Evolutionary conservation across 1,140 invertebrate species (phyloP), one percentile per base, ranked within the genome.

Genomic region (Lepeophtheirus salmonis): DNA sequence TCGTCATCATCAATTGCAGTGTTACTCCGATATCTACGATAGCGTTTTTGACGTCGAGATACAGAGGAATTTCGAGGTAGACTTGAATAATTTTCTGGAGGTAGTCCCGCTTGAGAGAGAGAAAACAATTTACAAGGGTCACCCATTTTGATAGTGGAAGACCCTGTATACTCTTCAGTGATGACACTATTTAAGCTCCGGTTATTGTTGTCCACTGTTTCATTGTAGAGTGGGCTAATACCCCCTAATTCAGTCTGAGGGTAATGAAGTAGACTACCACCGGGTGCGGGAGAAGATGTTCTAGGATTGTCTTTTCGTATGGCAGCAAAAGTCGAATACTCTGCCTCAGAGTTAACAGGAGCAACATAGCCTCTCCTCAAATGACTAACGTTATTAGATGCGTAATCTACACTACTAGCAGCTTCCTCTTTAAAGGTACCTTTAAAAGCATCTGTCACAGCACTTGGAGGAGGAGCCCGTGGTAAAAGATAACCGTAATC

Each of bases 141-240:
- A 2, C 55, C 55, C 55, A 57, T 57, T 57, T 41, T 57, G 23
- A 57, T 57, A 21, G 55, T 57, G 3, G 26, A 24, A 21, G 17
- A 23, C 10, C 25, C 55, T 16, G 55, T 57, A 25, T 57, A 57
- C 4, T 57, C 21, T 25, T 12, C 23, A 16, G 14, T 41, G 12
- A n/a, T n/a, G 13, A 50, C 1, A 23, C 2, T 26, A 23, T 14
- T 24, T 21, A 18, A 10, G 12, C 12, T 24, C n/a, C 54, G 18
- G 24, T 26, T 56, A 20, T 26, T 26, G 23, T 57, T 57, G 52
- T 18, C 22, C 14, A 2, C 2, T 14, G 3, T 22, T 2, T 18
- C 3, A 21, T 41, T 57, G 12, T 6, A 10, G n/a, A 57, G 26
- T 14, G 55, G 55, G 25, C 55, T 57, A 23, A 57, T 14, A 3